These are phyloP conservation scores for Neolamprologus toae DNA, from an alignment of 2,113 vertebrate genomes.

Conservation along the genomic window DNA sequence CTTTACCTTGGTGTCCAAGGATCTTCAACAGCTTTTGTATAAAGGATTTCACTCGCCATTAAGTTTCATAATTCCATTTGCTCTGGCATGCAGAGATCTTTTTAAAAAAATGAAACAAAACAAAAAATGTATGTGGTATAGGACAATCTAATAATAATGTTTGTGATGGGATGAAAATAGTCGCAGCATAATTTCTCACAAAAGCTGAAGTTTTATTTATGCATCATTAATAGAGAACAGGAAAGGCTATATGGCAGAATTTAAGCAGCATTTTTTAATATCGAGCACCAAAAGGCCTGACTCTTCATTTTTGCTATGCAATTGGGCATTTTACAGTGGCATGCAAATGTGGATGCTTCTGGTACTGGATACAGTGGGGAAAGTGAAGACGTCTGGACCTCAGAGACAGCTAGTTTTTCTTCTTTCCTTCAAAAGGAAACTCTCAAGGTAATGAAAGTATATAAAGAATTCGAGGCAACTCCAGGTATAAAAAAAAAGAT, in stretches of 20 bases:
- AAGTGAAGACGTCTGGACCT: not conserved
- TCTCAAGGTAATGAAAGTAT: not conserved
- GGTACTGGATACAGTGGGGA: not conserved
- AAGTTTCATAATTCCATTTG: slow-evolving; percentile 11
- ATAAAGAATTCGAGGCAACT: not conserved
- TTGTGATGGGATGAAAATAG: not conserved
- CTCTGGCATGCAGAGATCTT: not conserved
- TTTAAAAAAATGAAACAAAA: not conserved
- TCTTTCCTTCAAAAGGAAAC: not conserved
- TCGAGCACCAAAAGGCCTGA: not conserved
- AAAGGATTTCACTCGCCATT: not conserved
- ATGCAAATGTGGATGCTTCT: not conserved
- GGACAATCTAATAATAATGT: not conserved
- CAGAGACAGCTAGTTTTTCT: not conserved
- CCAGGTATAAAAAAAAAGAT: not conserved
- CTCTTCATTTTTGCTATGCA: not conserved
- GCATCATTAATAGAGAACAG: not conserved
- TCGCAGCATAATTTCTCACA: not conserved
- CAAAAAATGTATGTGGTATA: not conserved
- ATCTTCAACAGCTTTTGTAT: not conserved
- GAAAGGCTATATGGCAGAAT: not conserved
- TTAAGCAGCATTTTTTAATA: not conserved
- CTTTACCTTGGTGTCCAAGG: not conserved
- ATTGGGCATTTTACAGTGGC: not conserved
- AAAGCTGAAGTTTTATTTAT: not conserved